Evolutionary conservation across 1,140 invertebrate genomes (phyloP).

Genomic region (Psix sp.): DNA sequence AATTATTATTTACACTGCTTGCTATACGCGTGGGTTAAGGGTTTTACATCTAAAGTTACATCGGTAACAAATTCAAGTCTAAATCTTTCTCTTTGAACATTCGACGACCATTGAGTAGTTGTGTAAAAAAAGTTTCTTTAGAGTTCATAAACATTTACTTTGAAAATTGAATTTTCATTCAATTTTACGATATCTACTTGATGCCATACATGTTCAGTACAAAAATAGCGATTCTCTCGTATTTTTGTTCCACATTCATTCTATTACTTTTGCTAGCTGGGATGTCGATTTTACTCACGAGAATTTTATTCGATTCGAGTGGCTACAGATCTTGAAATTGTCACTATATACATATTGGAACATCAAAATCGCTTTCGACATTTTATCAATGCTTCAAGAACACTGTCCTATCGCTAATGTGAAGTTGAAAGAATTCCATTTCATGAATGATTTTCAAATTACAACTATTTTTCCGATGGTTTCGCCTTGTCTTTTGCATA

Average conservation of each 20-base stretch:
- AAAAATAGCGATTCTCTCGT: slow-evolving; percentile 53
- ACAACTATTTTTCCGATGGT: no score
- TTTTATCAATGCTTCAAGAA: slow-evolving; percentile 27
- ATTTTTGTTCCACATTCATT: slow-evolving; percentile 58
- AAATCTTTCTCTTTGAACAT: no score
- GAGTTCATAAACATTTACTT: slow-evolving; percentile 54
- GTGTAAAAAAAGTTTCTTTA: slow-evolving; percentile 39
- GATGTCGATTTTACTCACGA: slow-evolving; percentile 57
- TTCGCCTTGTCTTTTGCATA: no score
- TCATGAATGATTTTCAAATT: no score
- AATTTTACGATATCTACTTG: slow-evolving; percentile 54
- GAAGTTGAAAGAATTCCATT: neutral
- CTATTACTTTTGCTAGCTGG: slow-evolving; percentile 53
- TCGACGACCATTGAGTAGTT: no score
- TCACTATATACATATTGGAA: slow-evolving; percentile 45
- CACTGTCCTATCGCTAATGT: neutral
- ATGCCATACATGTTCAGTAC: slow-evolving; percentile 34
- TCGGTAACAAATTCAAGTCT: no score
- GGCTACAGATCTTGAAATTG: slow-evolving; percentile 40
- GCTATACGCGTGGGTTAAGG: no score
- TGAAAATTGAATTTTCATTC: slow-evolving; percentile 59
- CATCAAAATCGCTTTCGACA: slow-evolving; percentile 34
- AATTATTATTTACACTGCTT: no score
- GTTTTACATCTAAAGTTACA: no score
- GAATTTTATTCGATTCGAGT: slow-evolving; percentile 55